These are phyloP conservation scores for Diachasma alloeum DNA, from an alignment of 1,140 invertebrate species.

Conservation along the genomic window DNA sequence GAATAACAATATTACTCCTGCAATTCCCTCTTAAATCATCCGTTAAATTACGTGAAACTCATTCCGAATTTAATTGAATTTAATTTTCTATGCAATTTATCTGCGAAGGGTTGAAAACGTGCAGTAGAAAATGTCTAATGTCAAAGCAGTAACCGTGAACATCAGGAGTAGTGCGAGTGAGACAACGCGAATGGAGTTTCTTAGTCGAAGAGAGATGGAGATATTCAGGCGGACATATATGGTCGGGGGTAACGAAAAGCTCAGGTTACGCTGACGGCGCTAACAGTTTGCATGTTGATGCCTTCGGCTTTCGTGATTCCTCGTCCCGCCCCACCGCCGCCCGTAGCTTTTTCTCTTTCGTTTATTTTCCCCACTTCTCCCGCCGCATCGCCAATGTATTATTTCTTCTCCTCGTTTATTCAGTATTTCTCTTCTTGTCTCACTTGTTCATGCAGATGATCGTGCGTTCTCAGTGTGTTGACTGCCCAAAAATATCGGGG, in stretches of 20 bases:
- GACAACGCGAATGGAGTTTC: slow-evolving; percentile 10
- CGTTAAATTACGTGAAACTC: too few species aligned
- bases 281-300: slow-evolving; percentile 55
- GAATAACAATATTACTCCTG: too few species aligned
- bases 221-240: slow-evolving; percentile 62
- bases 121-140: slow-evolving; percentile 24
- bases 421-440: neutral
- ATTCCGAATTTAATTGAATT: too few species aligned
- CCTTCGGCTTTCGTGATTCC: neutral
- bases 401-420: neutral
- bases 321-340: neutral
- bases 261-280: slow-evolving; percentile 62
- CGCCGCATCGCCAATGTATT: neutral
- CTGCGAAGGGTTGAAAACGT: neutral
- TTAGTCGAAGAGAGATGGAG: slow-evolving; percentile 39
- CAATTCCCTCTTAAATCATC: too few species aligned
- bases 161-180: slow-evolving; percentile 28
- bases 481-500: slow-evolving; percentile 48
- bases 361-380: neutral
- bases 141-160: neutral
- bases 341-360: neutral
- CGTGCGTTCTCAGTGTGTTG: neutral
- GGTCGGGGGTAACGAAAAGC: slow-evolving; percentile 56
- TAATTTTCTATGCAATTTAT: too few species aligned
- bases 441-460: neutral